Conservation (phyloP, 2,888 invertebrate species). For the Vesta saturnalis region DNA sequence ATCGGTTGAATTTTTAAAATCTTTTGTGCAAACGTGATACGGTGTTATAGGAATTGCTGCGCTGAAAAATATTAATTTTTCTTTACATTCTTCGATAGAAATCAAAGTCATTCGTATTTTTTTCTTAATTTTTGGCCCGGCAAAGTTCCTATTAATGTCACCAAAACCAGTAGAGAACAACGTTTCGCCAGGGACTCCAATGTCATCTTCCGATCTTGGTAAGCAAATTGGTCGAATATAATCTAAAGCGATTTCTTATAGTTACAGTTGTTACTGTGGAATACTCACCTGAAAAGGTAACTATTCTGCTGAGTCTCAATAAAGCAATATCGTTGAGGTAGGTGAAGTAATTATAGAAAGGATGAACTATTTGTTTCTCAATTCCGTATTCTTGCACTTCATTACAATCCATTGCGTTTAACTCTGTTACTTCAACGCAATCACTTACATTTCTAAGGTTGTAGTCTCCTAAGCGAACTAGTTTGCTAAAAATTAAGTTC, state of each 20-base stretch:
- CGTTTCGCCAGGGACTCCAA: background rate
- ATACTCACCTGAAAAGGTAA: background rate
- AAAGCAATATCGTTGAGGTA: background rate
- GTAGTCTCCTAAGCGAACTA: too few species aligned
- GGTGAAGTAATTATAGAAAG: background rate
- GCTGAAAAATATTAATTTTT: background rate
- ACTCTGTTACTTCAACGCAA: too few species aligned
- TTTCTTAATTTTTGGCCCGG: background rate
- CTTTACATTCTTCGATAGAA: background rate
- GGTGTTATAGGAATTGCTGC: too few species aligned
- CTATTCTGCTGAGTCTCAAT: background rate
- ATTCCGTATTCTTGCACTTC: background rate
- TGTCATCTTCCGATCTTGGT: background rate
- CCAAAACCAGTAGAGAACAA: background rate
- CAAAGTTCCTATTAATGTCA: background rate
- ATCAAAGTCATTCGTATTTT: background rate
- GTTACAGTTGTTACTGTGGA: background rate
- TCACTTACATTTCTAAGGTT: too few species aligned
- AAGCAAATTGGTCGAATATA: conserved; percentile 1
- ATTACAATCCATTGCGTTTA: background rate
- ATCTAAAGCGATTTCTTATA: background rate
- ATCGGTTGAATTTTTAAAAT: background rate
- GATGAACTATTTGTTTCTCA: background rate
- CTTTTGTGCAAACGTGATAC: background rate
- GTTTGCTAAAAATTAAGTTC: background rate